A percentile compares a stretch with the other conserved stretches of the same genome.
These are phyloP conservation scores for Jaculus jaculus DNA, from an alignment of 2,113 vertebrate species.

Conservation along the genomic window DNA sequence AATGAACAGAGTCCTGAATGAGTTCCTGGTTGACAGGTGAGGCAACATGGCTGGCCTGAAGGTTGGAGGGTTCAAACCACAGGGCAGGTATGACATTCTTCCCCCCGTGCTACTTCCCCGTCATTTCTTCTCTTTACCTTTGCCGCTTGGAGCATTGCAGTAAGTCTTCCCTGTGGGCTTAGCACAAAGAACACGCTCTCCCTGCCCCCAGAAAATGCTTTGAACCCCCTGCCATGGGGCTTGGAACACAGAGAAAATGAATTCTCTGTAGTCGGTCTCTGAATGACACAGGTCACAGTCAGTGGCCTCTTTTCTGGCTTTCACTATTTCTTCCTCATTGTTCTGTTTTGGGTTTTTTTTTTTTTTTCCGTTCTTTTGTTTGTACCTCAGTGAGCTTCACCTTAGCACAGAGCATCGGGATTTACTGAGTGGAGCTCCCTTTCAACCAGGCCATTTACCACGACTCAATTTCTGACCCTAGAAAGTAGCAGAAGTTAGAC, in stretches of 20 bases:
- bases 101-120: fast-evolving
- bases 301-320: not conserved
- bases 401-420: not conserved
- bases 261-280: too few relatives aligned
- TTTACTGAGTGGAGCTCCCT: not conserved
- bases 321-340: too few relatives aligned
- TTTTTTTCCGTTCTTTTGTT: not conserved
- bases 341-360: too few relatives aligned
- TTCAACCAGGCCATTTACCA: not conserved
- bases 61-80: not conserved
- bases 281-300: fast-evolving
- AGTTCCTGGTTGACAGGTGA: not conserved
- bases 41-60: not conserved
- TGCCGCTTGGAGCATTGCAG: not conserved
- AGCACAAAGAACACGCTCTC: not conserved
- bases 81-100: not conserved
- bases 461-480: not conserved
- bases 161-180: not conserved
- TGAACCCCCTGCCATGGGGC: not conserved
- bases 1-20: not conserved
- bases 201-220: too few relatives aligned
- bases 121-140: not conserved
- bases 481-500: not conserved
- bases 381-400: not conserved
- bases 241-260: not conserved